Evolutionary conservation across 37 sponge, comb jelly and placozoan genomes (phyloP).

Genomic region (Chondrosia reniformis): DNA sequence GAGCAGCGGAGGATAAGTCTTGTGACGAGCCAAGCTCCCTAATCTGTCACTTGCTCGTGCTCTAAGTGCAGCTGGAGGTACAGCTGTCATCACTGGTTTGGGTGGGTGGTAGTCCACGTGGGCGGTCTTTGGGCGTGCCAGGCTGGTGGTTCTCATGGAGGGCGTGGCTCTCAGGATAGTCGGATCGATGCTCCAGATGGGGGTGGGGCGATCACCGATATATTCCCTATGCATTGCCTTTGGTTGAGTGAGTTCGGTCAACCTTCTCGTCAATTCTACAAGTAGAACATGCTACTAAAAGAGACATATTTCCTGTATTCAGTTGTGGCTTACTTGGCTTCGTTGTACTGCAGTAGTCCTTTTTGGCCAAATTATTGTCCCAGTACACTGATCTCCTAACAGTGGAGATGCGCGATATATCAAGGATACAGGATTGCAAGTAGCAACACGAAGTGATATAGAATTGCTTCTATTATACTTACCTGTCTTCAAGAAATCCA

Average conservation of each 20-base stretch:
- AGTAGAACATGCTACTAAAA: neutral
- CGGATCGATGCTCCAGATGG: conserved; percentile 49
- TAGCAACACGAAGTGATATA: neutral
- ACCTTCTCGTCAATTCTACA: conserved; percentile 54
- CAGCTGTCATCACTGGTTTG: conserved; percentile 45
- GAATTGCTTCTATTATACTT: neutral
- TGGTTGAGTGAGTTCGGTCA: conserved; percentile 37
- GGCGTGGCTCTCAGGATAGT: conserved; percentile 36
- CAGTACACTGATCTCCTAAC: conserved; percentile 82
- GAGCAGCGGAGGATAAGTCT: conserved; percentile 45
- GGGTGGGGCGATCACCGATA: conserved; percentile 54
- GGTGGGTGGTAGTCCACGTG: conserved; percentile 54
- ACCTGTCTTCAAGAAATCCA: conserved; percentile 84
- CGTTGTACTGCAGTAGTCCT: conserved; percentile 71
- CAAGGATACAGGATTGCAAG: neutral
- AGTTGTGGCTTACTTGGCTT: conserved; percentile 25
- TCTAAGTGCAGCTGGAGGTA: conserved; percentile 32
- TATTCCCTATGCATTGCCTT: conserved; percentile 61
- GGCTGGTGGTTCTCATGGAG: conserved; percentile 26
- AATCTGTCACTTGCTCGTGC: conserved; percentile 30
- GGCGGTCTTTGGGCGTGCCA: conserved; percentile 49
- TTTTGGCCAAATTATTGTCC: conserved; percentile 64
- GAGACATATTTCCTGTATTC: neutral
- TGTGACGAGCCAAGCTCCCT: conserved; percentile 39
- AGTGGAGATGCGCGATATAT: neutral